Conservation (phyloP, 2,797 vertebrate genomes). For the Adrianichthys oophorus region DNA sequence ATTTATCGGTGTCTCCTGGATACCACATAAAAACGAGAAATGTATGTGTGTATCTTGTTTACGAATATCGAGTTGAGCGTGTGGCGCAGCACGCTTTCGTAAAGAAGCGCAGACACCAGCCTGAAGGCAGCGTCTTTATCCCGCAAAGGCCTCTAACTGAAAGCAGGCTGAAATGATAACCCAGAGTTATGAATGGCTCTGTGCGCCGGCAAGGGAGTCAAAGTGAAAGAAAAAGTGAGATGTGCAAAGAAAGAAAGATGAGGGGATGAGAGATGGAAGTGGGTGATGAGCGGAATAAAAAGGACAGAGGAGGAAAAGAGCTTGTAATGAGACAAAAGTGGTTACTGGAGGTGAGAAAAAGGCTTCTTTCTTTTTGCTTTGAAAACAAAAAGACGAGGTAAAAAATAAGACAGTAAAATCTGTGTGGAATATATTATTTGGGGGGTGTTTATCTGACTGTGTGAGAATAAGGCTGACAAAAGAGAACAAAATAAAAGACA, state of each 20-base stretch:
- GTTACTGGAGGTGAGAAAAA: conserved; percentile 47
- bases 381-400: no score
- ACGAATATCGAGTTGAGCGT: conserved; percentile 4
- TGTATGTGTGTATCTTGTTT: conserved; percentile 39
- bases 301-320: conserved; percentile 36
- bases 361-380: conserved; percentile 12
- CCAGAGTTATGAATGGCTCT: conserved; percentile 61
- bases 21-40: conserved; percentile 54
- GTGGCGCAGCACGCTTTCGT: not conserved
- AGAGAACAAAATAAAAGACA: conserved; percentile 41
- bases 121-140: conserved; percentile 49
- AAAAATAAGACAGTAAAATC: no score
- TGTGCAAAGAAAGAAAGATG: conserved; percentile 10
- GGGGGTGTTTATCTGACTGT: conserved; percentile 7
- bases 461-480: conserved; percentile 23
- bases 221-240: conserved; percentile 16
- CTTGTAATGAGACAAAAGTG: conserved; percentile 43
- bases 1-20: conserved; percentile 50
- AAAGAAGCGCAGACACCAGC: conserved; percentile 15
- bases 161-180: conserved; percentile 72
- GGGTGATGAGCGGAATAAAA: conserved; percentile 48
- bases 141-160: conserved; percentile 48
- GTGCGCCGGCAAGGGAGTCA: conserved; percentile 34
- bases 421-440: conserved; percentile 1
- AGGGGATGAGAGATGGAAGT: conserved; percentile 28